These are phyloP conservation scores for Bergia puertoricense DNA, from an alignment of 92 coral and sea anemone species.

Conservation along the genomic window DNA sequence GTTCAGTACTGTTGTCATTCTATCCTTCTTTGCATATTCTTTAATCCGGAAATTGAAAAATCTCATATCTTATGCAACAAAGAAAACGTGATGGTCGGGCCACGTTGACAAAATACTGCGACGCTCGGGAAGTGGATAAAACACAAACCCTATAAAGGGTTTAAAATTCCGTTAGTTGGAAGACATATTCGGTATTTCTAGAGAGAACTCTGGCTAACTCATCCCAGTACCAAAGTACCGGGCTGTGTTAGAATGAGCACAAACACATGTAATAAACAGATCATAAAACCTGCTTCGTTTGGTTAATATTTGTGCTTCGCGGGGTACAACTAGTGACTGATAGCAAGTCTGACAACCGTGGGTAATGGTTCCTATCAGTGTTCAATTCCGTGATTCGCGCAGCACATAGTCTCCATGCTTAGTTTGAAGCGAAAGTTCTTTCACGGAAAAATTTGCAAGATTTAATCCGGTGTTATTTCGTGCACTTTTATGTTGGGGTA, in stretches of 20 bases:
- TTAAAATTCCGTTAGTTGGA: not conserved
- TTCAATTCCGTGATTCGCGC: not conserved
- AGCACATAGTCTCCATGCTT: not conserved
- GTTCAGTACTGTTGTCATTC: not conserved
- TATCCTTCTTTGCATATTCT: not conserved
- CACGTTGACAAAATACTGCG: conserved; percentile 4
- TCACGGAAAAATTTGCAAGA: not conserved
- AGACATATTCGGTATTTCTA: not conserved
- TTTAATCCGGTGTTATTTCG: not conserved
- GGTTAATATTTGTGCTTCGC: not conserved
- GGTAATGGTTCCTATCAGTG: not conserved
- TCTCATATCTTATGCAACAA: conserved; percentile 45
- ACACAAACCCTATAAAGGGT: not conserved
- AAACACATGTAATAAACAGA: conserved; percentile 18
- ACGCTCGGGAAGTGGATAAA: not conserved
- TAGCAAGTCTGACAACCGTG: not conserved
- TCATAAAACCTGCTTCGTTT: conserved; percentile 12
- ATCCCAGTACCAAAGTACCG: not conserved
- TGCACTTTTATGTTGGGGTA: not conserved
- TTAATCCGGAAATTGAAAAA: not conserved
- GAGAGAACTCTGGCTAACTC: conserved; percentile 12
- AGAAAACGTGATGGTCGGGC: conserved; percentile 9
- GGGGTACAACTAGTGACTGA: not conserved
- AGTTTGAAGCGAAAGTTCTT: not conserved
- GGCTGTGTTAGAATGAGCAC: conserved; percentile 9